Evolutionary conservation across 2,797 vertebrate genomes (phyloP), one percentile per base, ranked within the genome.

Genomic region (Sebastes variabilis): DNA sequence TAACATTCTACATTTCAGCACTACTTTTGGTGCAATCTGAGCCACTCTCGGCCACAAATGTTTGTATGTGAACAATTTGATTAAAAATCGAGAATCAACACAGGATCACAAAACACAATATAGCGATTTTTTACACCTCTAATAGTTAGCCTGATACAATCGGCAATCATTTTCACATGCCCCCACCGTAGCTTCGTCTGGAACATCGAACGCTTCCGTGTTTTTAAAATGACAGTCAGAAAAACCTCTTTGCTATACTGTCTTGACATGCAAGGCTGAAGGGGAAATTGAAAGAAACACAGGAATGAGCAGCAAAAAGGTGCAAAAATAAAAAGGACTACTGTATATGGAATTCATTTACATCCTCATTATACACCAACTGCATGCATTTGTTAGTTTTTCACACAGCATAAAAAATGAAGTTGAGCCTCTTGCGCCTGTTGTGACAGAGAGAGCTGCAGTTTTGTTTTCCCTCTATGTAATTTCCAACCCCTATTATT

Each of bases 401-500:
- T 65, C 16, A 71, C 14, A 78, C 1, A 9, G 56, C 42, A 86
- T 54, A 12, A 56, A 60, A 83, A 78, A 78, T 60, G 0, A 77
- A 80, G 75, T 74, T 69, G 18, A 27, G 68, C 75, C 72, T 78
- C n/a, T 38, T 72, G 81, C 34, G 61, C 60, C 68, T 80, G 73
- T 85, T 83, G 58, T 79, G 80, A 86, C 84, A 84, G 55, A 89
- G n/a, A 78, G 18, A 78, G 68, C 71, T 62, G 52, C 27, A n/a
- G 66, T 30, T 24, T 62, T 38, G 66, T 69, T 42, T 38, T 62
- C 65, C 55, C 62, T 32, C 27, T 75, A 87, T 88, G 65, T 64
- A 66, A 88, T 88, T 92, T 82, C 77, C 72, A 86, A 52, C 24
- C 80, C 65, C 60, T 68, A 77, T 88, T 89, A 86, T 88, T 84